These are phyloP conservation scores for Temnopleurus reevesii DNA, from an alignment of 53 echinoderm and acorn worm species.

Conservation along the genomic window DNA sequence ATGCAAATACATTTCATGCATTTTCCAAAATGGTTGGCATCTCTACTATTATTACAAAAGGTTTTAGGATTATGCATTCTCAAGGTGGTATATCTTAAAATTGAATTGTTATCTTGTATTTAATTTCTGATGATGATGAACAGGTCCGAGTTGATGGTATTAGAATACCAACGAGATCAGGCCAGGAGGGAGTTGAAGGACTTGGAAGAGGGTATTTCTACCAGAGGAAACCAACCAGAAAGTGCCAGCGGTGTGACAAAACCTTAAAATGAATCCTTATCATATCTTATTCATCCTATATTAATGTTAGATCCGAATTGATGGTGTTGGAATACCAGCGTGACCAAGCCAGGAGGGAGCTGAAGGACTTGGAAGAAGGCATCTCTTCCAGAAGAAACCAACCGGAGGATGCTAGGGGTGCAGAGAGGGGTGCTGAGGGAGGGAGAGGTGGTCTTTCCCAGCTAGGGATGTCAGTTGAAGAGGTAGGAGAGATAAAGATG, in stretches of 20 bases:
- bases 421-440: not conserved
- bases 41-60: too few species aligned
- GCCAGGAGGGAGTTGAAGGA: conserved; percentile 87
- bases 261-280: too few species aligned
- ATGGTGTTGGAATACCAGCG: conserved; percentile 95
- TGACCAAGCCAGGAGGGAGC: conserved; percentile 89
- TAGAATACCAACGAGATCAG: conserved; percentile 97
- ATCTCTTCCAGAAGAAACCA: conserved; percentile 39
- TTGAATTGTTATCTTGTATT: too few species aligned
- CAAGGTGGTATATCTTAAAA: too few species aligned
- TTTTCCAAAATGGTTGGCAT: too few species aligned
- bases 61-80: too few species aligned
- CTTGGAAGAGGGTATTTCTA: conserved; percentile 65
- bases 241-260: conserved; percentile 36
- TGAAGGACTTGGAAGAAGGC: conserved; percentile 80
- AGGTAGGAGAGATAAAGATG: conserved; percentile 64
- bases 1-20: too few species aligned
- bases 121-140: too few species aligned
- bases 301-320: conserved; percentile 76
- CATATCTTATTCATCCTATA: too few species aligned
- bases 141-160: conserved; percentile 92
- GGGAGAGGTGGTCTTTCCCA: not conserved
- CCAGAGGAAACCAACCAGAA: conserved; percentile 19
- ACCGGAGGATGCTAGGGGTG: conserved; percentile 15
- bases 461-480: conserved; percentile 65